These are phyloP conservation scores for Panopea generosa DNA, from an alignment of 2,888 invertebrate genomes.

Conservation along the genomic window DNA sequence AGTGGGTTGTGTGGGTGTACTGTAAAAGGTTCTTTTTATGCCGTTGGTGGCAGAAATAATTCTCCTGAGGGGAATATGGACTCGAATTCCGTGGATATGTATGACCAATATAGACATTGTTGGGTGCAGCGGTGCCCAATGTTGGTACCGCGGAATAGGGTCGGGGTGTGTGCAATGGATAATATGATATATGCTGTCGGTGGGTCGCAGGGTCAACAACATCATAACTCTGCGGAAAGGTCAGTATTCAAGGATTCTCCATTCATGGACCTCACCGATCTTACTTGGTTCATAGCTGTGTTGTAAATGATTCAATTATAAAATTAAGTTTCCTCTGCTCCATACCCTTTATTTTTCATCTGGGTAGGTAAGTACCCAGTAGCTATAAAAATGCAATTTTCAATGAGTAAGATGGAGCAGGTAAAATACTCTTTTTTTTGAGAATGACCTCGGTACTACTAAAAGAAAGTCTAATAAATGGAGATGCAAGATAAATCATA, in stretches of 20 bases:
- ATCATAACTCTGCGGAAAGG: slow-evolving; percentile 96
- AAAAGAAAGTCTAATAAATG: too few species aligned
- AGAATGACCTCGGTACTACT: too few species aligned
- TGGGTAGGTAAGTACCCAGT: too few species aligned
- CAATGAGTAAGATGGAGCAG: too few species aligned
- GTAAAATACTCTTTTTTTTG: too few species aligned
- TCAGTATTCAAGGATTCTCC: slow-evolving; percentile 87
- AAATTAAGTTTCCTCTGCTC: too few species aligned
- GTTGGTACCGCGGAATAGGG: slow-evolving; percentile 94
- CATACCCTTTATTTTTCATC: too few species aligned
- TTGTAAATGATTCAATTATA: too few species aligned
- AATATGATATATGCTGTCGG: slow-evolving; percentile 96
- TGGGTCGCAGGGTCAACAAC: slow-evolving; percentile 94
- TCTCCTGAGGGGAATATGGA: slow-evolving; percentile 90
- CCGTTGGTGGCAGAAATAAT: slow-evolving; percentile 96
- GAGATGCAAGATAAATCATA: too few species aligned
- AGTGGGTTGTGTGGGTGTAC: slow-evolving; percentile 88
- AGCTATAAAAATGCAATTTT: too few species aligned
- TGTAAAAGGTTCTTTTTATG: slow-evolving; percentile 91
- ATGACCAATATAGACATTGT: slow-evolving; percentile 93
- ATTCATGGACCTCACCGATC: neutral
- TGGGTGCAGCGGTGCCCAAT: slow-evolving; percentile 93
- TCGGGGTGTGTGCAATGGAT: slow-evolving; percentile 97
- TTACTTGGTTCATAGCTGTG: too few species aligned
- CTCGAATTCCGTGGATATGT: slow-evolving; percentile 90